These are phyloP conservation scores for Musca domestica DNA, from an alignment of 1,140 invertebrate species.

Conservation along the genomic window DNA sequence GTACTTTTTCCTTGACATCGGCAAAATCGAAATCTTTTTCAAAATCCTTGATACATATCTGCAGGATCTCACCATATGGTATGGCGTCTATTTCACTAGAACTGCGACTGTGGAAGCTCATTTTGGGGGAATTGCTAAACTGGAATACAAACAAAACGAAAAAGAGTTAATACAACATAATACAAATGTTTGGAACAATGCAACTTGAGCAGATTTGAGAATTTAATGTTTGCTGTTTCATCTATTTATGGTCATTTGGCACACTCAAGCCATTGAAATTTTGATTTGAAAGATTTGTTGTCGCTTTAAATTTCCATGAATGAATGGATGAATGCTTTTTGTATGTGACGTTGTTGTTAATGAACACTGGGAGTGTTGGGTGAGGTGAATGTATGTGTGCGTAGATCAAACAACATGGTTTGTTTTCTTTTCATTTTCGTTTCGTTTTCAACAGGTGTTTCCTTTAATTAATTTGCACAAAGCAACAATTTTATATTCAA, in stretches of 20 bases:
- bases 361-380: neutral
- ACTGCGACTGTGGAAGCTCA: slow-evolving; percentile 24
- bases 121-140: slow-evolving; percentile 14
- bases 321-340: neutral
- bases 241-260: slow-evolving; percentile 8
- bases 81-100: slow-evolving; percentile 18
- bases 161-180: neutral
- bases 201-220: too few relatives aligned
- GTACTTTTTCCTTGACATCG: slow-evolving; percentile 15
- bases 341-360: neutral
- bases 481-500: too few relatives aligned
- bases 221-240: too few relatives aligned
- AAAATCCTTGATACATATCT: slow-evolving; percentile 24
- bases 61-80: slow-evolving; percentile 15
- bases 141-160: neutral
- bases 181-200: neutral
- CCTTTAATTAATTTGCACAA: too few relatives aligned
- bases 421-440: too few relatives aligned
- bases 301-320: too few relatives aligned
- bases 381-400: too few relatives aligned
- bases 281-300: too few relatives aligned
- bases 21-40: slow-evolving; percentile 23
- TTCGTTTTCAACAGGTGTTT: too few relatives aligned
- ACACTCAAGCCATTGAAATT: neutral
- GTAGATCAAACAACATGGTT: too few relatives aligned